A percentile compares a stretch with the other conserved stretches of the same genome.
Conservation (phyloP, 2,888 invertebrate species). For the Polydrusus pterygomalis region DNA sequence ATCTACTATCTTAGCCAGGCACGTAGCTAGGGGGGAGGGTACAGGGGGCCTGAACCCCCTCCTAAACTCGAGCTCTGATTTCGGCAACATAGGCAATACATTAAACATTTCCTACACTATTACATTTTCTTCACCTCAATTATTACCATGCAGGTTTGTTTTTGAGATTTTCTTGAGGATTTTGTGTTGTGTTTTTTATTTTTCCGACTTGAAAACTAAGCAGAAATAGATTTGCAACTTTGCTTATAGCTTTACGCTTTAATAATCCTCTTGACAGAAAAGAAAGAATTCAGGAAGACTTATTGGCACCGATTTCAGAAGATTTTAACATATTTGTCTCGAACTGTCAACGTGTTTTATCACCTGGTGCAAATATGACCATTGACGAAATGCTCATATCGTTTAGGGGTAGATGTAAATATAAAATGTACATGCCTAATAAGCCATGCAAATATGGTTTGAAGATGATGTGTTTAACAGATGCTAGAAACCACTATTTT, state of each 20-base stretch:
- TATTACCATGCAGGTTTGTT: no score
- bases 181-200: no score
- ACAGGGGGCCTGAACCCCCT: no score
- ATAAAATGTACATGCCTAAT: constrained; percentile 7
- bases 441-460: constrained; percentile 10
- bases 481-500: constrained; percentile 7
- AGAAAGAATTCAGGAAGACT: not conserved
- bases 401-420: constrained; percentile 6
- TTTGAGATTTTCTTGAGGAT: no score
- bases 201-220: no score
- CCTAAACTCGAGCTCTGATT: no score
- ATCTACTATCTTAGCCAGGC: no score
- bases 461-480: constrained; percentile 4
- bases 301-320: not conserved
- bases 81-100: no score
- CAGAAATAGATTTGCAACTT: not conserved
- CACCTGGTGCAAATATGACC: constrained; percentile 5
- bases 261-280: not conserved
- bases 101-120: no score
- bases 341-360: no score
- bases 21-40: no score
- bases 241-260: not conserved
- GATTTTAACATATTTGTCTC: not conserved
- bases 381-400: constrained; percentile 10
- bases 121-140: no score